Evolutionary conservation across 35 echinoderm and acorn worm genomes (phyloP), one percentile per base, ranked within the genome.

Genomic region (Anneissia japonica): DNA sequence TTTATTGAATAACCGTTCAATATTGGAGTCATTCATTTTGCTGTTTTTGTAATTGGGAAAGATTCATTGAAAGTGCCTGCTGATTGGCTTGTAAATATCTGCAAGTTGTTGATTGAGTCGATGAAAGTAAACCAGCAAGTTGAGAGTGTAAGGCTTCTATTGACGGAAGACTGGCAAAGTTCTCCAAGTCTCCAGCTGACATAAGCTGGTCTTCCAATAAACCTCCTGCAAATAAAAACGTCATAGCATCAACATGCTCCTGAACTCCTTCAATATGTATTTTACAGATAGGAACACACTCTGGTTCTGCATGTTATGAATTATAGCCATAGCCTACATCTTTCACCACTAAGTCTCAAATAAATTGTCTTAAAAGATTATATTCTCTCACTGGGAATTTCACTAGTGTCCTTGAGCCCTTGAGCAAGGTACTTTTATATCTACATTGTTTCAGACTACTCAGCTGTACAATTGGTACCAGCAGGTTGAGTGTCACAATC

Each of bases 71-170:
- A 4, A 97, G 91, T 31, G 36, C 81, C 82, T 97, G 88, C 38
- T 97, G 94, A 72, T 97, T 93, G 34, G 74, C 74, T 74, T 97
- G 94, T 23, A 97, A 83, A 19, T 93, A 83, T 37, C 77, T 84
- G 56, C 86, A 83, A 16, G 88, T 90, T 75, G 75, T 85, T 77
- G 86, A 79, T 17, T 90, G 40, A n/a, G 84, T 77, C 17, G 88
- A 84, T 34, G 73, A 88, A 32, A 97, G 85, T 9, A 86, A 78
- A 37, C 86, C 91, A 16, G 84, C 81, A 7, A 93, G 74, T 30
- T 97, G 87, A 6, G 91, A 88, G 31, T 84, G 94, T 28, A 93
- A 55, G 10, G 75, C 39, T 1, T 89, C 76, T 72, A 93, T 37
- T 0, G 91, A 85, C 0, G 94, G 94, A 43, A 93, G 81, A 39